Base-by-base conservation (phyloP, 2,888 invertebrate species). In the Dynastes tityus region DNA sequence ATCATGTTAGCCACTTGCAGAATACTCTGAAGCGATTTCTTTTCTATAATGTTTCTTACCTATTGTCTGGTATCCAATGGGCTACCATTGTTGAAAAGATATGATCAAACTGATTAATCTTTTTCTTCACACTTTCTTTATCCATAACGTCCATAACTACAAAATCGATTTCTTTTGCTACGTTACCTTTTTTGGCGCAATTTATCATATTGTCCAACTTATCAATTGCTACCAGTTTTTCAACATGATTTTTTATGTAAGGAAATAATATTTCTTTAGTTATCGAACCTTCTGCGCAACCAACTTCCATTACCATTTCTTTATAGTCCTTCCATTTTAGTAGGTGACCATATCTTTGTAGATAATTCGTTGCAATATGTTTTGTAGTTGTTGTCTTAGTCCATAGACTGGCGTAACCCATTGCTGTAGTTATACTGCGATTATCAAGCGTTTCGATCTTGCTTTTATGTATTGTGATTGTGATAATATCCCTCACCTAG, bases 211-310 rank as follows among this genome's bases (percentile, higher is more conserved):
- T n/a, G 4, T 53, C 37, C 2, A 29, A 37, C 37, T 22, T 40
- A 58, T 73, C 73, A 6, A 73, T 16, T 37, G 73, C 73, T 13
- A 40, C 40, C 11, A 58, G 9, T 40, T 58, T 16, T 40, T 13
- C 3, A 11, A 37, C 2, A 11, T 73, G 58, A 16, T 61, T 22
- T 40, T 22, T 22, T 22, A 22, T 16, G 16, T 16, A 16, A 16
- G 16, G 16, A 16, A 16, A 16, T 16, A 16, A 22, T 22, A 73
- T 32, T 37, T 45, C 45, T 45, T 40, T 45, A 0, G 73, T 73
- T 4, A 73, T 27, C 11, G 40, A 37, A 9, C 73, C 73, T 5
- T 73, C 58, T 40, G 53, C 73, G 16, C 58, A 61, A 40, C 73
- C 73, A 5, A 73, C 58, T 5, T 73, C 73, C 40, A 73, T 40